A percentile compares a stretch with the other conserved stretches of the same genome.
Conservation (phyloP, 2,797 vertebrate species). For the Periophthalmus magnuspinnatus region DNA sequence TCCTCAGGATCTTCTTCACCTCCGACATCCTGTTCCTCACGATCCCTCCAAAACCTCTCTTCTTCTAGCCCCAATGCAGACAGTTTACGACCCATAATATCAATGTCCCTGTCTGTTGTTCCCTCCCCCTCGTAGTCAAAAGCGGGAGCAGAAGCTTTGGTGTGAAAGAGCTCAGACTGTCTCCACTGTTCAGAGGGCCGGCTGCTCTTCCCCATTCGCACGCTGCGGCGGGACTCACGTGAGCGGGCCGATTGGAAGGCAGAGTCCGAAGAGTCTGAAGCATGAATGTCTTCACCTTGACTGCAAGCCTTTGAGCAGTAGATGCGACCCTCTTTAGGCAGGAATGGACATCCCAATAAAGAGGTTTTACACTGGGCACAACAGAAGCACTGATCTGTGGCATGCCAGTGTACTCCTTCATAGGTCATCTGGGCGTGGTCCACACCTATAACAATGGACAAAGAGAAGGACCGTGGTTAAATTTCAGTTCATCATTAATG, state of each 20-base stretch:
- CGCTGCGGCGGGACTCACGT: conserved; percentile 88
- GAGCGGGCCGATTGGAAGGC: conserved; percentile 95
- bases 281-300: conserved; percentile 89
- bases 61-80: conserved; percentile 81
- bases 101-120: conserved; percentile 63
- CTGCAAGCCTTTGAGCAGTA: conserved; percentile 97
- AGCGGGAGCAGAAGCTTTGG: conserved; percentile 28
- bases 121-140: conserved; percentile 49
- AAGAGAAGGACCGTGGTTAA: conserved; percentile 1
- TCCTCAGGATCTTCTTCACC: conserved; percentile 90
- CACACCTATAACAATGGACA: conserved; percentile 77
- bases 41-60: conserved; percentile 88
- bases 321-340: conserved; percentile 92
- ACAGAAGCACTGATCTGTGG: conserved; percentile 92
- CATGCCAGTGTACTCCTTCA: conserved; percentile 95
- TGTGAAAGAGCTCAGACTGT: conserved; percentile 83
- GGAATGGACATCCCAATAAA: conserved; percentile 92
- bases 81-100: conserved; percentile 86
- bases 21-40: conserved; percentile 75
- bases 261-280: conserved; percentile 93
- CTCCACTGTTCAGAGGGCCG: conserved; percentile 87
- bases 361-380: conserved; percentile 94
- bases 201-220: conserved; percentile 93
- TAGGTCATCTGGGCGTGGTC: conserved; percentile 99
- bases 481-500: not conserved